Evolutionary conservation across 2,888 invertebrate genomes (phyloP).

Genomic region (Axea sp.): DNA sequence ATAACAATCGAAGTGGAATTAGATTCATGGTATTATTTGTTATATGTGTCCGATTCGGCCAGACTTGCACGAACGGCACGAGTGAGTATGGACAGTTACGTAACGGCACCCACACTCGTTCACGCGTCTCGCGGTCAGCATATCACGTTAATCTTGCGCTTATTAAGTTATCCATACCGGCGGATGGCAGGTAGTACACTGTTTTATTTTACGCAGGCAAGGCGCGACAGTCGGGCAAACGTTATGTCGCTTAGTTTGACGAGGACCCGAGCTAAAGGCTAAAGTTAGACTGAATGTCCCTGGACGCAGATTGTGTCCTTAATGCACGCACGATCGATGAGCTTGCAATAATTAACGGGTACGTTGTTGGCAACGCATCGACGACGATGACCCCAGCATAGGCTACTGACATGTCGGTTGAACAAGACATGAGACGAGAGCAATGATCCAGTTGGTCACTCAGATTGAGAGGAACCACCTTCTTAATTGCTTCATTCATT

Average conservation of each 20-base stretch:
- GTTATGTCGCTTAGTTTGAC: constrained; percentile 69
- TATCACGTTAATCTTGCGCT: constrained; percentile 51
- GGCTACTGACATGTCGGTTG: constrained; percentile 54
- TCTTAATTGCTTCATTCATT: constrained; percentile 36
- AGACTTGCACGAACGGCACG: constrained; percentile 5
- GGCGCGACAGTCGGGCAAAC: constrained; percentile 64
- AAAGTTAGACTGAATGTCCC: constrained; percentile 77
- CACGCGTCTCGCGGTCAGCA: constrained; percentile 40
- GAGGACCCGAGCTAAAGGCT: constrained; percentile 73
- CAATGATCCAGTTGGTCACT: constrained; percentile 48
- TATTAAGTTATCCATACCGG: constrained; percentile 70
- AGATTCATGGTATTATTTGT: constrained; percentile 11
- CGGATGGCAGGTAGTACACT: constrained; percentile 71
- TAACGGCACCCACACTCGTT: constrained; percentile 67
- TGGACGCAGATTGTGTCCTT: constrained; percentile 71
- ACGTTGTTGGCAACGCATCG: constrained; percentile 62
- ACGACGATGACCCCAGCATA: constrained; percentile 57
- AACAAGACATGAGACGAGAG: constrained; percentile 38
- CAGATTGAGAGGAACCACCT: constrained; percentile 8
- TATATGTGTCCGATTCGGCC: constrained; percentile 3
- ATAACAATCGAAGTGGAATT: background rate
- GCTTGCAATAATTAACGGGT: constrained; percentile 69
- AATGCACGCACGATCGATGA: constrained; percentile 70
- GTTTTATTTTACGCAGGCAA: constrained; percentile 74
- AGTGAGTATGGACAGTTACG: constrained; percentile 34